Evolutionary conservation across 2,888 invertebrate genomes (phyloP).

Genomic region (Hedya salicella): DNA sequence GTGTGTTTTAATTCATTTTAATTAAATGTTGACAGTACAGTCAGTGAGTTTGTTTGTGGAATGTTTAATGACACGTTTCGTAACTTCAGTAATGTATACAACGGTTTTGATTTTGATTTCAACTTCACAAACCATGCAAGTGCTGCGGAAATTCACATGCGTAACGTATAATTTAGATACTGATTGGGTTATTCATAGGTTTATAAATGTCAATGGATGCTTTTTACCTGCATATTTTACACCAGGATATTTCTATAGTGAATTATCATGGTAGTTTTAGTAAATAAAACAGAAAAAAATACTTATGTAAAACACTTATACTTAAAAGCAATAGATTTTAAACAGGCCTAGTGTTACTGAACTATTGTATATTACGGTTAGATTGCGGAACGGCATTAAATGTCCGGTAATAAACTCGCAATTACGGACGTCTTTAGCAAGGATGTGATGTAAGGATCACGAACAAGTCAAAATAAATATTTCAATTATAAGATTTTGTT

Average conservation of each 20-base stretch:
- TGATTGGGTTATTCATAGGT: conserved; percentile 16
- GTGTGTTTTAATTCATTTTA: conserved; percentile 57
- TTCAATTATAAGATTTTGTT: too few relatives aligned
- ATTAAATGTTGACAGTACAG: conserved; percentile 66
- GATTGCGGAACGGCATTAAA: too few relatives aligned
- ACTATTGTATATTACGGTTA: too few relatives aligned
- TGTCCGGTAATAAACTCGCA: too few relatives aligned
- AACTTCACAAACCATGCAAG: conserved; percentile 17
- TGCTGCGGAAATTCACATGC: conserved; percentile 29
- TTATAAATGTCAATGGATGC: background rate
- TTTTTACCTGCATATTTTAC: background rate
- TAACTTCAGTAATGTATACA: conserved; percentile 55
- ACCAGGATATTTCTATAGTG: too few relatives aligned
- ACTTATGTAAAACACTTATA: too few relatives aligned
- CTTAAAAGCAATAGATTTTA: too few relatives aligned
- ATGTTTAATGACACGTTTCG: conserved; percentile 60
- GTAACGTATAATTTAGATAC: conserved; percentile 24
- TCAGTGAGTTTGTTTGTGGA: conserved; percentile 55
- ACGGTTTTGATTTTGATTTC: conserved; percentile 47
- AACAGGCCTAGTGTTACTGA: too few relatives aligned
- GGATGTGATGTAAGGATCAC: too few relatives aligned
- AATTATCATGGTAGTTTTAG: background rate
- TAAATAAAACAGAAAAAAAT: too few relatives aligned
- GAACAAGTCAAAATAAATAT: too few relatives aligned
- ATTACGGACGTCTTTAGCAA: too few relatives aligned